A percentile compares a stretch with the other conserved stretches of the same genome.
phyloP scores from a whole-genome alignment of 2,888 invertebrate species.

The Callinectes sapidus region DNA sequence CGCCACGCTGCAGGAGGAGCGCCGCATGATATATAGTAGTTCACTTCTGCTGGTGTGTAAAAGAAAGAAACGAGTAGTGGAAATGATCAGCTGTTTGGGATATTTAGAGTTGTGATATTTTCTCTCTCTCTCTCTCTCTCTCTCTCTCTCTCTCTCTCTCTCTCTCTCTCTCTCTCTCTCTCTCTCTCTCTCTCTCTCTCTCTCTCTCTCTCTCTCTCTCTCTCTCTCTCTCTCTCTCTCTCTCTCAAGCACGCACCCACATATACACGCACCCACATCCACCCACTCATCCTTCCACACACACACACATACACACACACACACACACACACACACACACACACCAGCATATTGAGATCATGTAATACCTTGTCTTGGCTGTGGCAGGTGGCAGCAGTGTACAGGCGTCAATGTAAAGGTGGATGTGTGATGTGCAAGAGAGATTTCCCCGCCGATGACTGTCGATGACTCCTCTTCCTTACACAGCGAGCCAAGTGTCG shows the following conservation, averaged over 20 bases:
- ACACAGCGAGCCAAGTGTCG: background rate
- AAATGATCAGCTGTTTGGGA: background rate
- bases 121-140: background rate
- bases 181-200: conserved; percentile 26
- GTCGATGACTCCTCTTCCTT: background rate
- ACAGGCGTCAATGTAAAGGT: background rate
- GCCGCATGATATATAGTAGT: background rate
- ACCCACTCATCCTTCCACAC: background rate
- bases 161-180: conserved; percentile 37
- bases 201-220: conserved; percentile 19
- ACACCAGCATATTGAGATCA: too few relatives aligned
- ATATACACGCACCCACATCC: conserved; percentile 39
- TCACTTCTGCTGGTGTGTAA: background rate
- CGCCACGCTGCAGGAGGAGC: background rate
- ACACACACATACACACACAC: too few relatives aligned
- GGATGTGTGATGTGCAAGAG: background rate
- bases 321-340: too few relatives aligned
- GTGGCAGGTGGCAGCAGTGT: background rate
- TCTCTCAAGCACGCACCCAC: conserved; percentile 1
- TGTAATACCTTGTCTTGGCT: too few relatives aligned
- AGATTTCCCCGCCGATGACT: background rate
- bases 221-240: too few relatives aligned
- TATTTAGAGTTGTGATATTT: background rate
- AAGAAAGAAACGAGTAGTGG: background rate
- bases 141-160: conserved; percentile 20